phyloP scores from a whole-genome alignment of 2,797 vertebrate genomes.

The Paratrypauchen microcephalus region DNA sequence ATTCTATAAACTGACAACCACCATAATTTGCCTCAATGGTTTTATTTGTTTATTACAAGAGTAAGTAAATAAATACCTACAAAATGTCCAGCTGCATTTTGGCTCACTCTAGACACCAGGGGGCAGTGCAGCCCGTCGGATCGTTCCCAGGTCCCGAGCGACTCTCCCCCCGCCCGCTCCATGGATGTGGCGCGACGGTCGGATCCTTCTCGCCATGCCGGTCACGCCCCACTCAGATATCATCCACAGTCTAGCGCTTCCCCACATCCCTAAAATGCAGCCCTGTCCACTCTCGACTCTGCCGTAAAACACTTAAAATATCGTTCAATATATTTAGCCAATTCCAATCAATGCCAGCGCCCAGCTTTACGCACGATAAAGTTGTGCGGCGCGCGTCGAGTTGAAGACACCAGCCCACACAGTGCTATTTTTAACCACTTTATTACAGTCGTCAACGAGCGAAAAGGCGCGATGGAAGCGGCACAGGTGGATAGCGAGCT shows the following conservation, averaged over 20 bases:
- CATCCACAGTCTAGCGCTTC: constrained; percentile 44
- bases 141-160: constrained; percentile 28
- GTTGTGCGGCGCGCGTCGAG: constrained; percentile 37
- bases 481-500: constrained; percentile 42
- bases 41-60: too few relatives aligned
- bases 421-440: constrained; percentile 53
- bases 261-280: constrained; percentile 17
- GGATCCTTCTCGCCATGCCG: constrained; percentile 65
- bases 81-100: neutral
- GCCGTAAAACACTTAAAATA: constrained; percentile 3
- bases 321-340: neutral
- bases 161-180: constrained; percentile 35
- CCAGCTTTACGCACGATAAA: constrained; percentile 24
- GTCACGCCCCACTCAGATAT: constrained; percentile 73
- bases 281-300: constrained; percentile 4
- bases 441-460: constrained; percentile 50
- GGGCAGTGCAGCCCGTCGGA: constrained; percentile 51
- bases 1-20: too few relatives aligned
- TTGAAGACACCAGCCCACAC: constrained; percentile 43
- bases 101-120: constrained; percentile 44
- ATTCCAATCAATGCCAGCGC: constrained; percentile 10
- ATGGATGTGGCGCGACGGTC: constrained; percentile 56
- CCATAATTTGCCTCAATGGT: too few relatives aligned
- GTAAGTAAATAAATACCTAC: too few relatives aligned
- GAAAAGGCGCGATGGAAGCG: constrained; percentile 35